Evolutionary conservation across 2,113 vertebrate genomes (phyloP).

Genomic region (Neoarius graeffei): DNA sequence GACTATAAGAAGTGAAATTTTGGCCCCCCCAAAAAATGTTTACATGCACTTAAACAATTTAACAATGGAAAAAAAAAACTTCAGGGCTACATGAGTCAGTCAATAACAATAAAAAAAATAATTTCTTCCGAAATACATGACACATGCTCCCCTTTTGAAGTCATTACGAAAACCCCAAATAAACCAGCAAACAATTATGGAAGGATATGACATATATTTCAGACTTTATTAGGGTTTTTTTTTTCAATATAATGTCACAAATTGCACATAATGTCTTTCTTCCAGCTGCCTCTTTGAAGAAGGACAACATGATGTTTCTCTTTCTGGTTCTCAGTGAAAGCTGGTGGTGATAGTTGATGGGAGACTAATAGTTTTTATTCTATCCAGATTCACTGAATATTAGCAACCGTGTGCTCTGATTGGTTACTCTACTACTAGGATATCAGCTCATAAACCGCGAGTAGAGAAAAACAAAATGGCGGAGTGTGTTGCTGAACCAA

Average conservation of each 20-base stretch:
- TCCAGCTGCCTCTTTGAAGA: neutral
- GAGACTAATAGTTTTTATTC: neutral
- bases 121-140: neutral
- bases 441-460: neutral
- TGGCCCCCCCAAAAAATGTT: neutral
- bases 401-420: neutral
- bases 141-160: neutral
- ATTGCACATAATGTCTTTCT: neutral
- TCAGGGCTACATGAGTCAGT: neutral
- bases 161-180: neutral
- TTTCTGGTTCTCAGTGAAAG: neutral
- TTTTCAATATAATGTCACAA: neutral
- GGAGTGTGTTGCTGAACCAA: no score
- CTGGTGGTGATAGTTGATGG: neutral
- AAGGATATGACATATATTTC: neutral
- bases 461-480: no score
- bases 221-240: neutral
- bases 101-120: neutral
- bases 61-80: neutral
- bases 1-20: slow-evolving; percentile 3
- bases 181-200: neutral
- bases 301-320: neutral
- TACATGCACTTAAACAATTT: neutral
- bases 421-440: neutral
- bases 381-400: no score